Evolutionary conservation across 2,113 vertebrate genomes (phyloP), one percentile per base, ranked within the genome.

Genomic region (Elaphurus davidianus): DNA sequence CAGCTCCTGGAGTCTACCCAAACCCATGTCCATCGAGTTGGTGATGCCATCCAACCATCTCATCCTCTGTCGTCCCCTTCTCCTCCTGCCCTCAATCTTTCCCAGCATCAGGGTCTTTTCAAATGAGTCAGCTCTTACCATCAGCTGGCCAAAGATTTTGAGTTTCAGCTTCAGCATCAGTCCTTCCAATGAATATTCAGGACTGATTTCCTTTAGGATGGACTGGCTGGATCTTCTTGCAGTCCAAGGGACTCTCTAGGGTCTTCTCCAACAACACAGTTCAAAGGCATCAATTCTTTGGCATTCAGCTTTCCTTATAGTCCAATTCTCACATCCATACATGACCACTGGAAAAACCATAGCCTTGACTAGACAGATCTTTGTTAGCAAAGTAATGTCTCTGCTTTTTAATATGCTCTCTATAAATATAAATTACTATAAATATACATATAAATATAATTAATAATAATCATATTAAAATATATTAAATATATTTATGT

Each of bases 11-110:
- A 67, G 16, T n/a, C 62, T 19, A 67, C 33, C 33, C 33, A 67
- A 19, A n/a, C 16, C n/a, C 62, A 67, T 19, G 16, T n/a, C 62
- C 7, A 19, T 67, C 1, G 3, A n/a, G 33, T 9, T 0, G 0
- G 62, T 67, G 33, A n/a, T 67, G 62, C 15, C 62, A 67, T 19
- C 33, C 62, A 67, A 5, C 33, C 4, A 19, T 67, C 33, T 67
- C 7, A 67, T 67, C 62, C 62, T 67, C 62, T 67, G 7, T 8
- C 4, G 4, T n/a, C 62, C 30, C 62, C 62, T 67, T 67, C 33
- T n/a, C 62, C 62, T 67, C 33, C 62, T 67, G 62, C 33, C 33
- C 16, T n/a, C 33, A n/a, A 9, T n/a, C 62, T 4, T 19, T 67
- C 16, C 62, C 62, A 67, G 7, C 16, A 67, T 33, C 33, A 67